Base-by-base conservation (phyloP, 92 coral and sea anemone species). In the Galaxea fascicularis region DNA sequence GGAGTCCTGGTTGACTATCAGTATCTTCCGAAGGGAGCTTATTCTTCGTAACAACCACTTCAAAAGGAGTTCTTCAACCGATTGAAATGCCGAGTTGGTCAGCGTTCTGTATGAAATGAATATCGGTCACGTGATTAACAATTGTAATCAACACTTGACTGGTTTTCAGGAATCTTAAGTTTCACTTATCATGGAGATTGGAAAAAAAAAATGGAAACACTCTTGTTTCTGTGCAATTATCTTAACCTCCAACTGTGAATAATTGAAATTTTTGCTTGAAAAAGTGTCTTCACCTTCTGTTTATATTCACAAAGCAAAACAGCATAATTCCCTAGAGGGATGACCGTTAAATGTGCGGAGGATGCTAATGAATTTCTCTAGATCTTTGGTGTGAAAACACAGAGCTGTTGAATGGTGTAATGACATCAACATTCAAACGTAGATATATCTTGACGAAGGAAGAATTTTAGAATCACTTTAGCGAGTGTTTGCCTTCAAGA, bases 31-130 rank as follows among this genome's bases (percentile, higher is more conserved):
- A 59, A 71, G 26, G 41, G 45, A 21, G 58, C 57, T 56, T 82
- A 82, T 47, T 35, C 56, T 39, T 20, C 15, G 12, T 17, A 35
- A 56, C 31, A 27, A 7, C 49, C 65, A 65, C 60, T 47, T 46
- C 57, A 46, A 71, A 25, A n/a, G 70, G 28, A 12, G 10, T 4
- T 52, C 17, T 59, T 31, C 44, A 30, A 11, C 17, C 20, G 72
- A 30, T 54, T 21, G 54, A 18, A 25, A 46, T 27, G 47, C 65
- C 47, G 65, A 63, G 72, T 74, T 21, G 88, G 78, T 77, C 90
- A 73, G 69, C 90, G 81, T 90, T 86, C 79, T 65, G 93, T 90
- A 89, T 75, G 85, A 83, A 89, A 80, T 83, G 88, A 73, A 71
- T 71, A 71, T 46, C 26, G 14, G 73, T 91, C 94, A 91, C 94